phyloP scores from a whole-genome alignment of 2,113 vertebrate genomes.

The Bubo bubo region DNA sequence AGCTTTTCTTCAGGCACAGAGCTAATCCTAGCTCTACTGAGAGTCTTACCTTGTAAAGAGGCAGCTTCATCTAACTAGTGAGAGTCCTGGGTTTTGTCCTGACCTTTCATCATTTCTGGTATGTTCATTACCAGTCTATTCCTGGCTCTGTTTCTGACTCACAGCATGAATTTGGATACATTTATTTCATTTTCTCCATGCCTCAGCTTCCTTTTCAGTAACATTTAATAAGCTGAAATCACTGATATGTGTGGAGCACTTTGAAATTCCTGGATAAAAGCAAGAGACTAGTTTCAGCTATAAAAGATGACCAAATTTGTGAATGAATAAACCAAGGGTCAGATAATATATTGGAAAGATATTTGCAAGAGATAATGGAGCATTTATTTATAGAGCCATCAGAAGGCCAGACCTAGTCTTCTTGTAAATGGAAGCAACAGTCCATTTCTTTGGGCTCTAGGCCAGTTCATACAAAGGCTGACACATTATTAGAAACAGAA shows the following conservation, averaged over 20 bases:
- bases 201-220: not conserved
- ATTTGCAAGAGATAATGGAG: slow-evolving; percentile 40
- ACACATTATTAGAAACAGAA: slow-evolving; percentile 20
- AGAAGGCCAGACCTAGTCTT: not conserved
- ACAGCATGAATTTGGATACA: not conserved
- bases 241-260: not conserved
- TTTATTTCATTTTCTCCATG: not conserved
- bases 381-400: slow-evolving; percentile 40
- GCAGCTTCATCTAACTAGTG: not conserved
- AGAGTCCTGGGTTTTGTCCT: not conserved
- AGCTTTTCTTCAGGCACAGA: not conserved
- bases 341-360: not conserved
- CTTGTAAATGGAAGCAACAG: slow-evolving; percentile 22
- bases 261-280: not conserved
- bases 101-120: not conserved
- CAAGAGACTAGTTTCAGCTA: not conserved
- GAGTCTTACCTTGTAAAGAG: not conserved
- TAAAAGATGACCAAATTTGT: slow-evolving; percentile 3
- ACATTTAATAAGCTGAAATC: not conserved
- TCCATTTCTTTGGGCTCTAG: slow-evolving; percentile 16
- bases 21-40: not conserved
- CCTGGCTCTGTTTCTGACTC: not conserved
- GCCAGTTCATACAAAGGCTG: slow-evolving; percentile 41
- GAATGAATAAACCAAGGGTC: slow-evolving; percentile 36
- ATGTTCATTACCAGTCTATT: not conserved